A percentile compares a stretch with the other conserved stretches of the same genome.
These are phyloP conservation scores for Drosophila niveifrons DNA, from an alignment of 2,888 invertebrate genomes.

Conservation along the genomic window DNA sequence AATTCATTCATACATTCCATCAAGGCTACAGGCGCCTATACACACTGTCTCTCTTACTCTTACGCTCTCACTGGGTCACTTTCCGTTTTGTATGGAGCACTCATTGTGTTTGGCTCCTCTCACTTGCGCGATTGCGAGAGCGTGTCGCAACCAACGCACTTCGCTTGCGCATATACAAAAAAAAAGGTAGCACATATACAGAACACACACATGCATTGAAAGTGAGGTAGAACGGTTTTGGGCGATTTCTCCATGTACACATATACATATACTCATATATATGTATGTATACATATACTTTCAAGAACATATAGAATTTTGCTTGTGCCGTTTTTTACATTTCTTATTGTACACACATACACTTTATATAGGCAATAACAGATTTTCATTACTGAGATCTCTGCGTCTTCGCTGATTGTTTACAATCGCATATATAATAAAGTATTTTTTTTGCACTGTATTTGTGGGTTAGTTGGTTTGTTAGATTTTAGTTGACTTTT, in stretches of 20 bases:
- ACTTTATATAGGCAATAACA: slow-evolving; percentile 29
- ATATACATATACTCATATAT: slow-evolving; percentile 42
- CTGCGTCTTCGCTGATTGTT: slow-evolving; percentile 38
- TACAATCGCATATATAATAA: slow-evolving; percentile 34
- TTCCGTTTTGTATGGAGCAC: slow-evolving; percentile 27
- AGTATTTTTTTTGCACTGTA: slow-evolving; percentile 37
- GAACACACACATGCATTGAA: slow-evolving; percentile 45
- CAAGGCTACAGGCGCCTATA: slow-evolving; percentile 65
- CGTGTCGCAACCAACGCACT: slow-evolving; percentile 47
- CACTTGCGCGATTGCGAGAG: slow-evolving; percentile 49
- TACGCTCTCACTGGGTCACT: slow-evolving; percentile 7
- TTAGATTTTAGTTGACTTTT: slow-evolving; percentile 44
- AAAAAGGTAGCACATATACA: slow-evolving; percentile 56
- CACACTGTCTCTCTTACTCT: slow-evolving; percentile 28
- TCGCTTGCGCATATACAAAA: slow-evolving; percentile 67
- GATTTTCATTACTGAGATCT: slow-evolving; percentile 50
- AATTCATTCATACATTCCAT: slow-evolving; percentile 73
- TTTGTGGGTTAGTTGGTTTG: slow-evolving; percentile 49
- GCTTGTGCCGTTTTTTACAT: slow-evolving; percentile 52
- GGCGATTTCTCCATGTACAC: slow-evolving; percentile 79
- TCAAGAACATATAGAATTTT: slow-evolving; percentile 37
- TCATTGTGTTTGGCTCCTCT: slow-evolving; percentile 28
- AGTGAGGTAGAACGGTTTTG: slow-evolving; percentile 73
- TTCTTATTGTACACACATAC: slow-evolving; percentile 34
- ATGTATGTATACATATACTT: slow-evolving; percentile 29